Evolutionary conservation across 2,797 vertebrate species (phyloP), one percentile per base, ranked within the genome.

Genomic region (Oreortyx pictus): DNA sequence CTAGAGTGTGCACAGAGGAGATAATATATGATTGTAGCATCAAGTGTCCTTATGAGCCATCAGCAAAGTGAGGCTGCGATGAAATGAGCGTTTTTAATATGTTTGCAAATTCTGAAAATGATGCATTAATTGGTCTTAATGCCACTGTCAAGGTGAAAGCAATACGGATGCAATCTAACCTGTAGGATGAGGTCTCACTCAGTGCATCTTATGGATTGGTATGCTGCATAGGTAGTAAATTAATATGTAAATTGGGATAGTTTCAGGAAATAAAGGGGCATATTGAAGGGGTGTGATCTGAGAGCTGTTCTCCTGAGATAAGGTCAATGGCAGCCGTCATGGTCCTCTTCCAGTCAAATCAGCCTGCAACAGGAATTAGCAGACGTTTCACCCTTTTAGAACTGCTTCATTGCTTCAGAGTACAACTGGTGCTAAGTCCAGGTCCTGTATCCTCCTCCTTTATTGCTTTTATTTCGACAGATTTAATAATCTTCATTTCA

Each of bases 241-340:
- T 83, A 86, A 57, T 65, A 86, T 94, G 91, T 29, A 94, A 91
- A 91, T 73, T 41, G 78, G 56, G 27, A 50, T 10, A 79, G 22
- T 46, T 89, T 68, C 43, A 46, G 70, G 68, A 83, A 56, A 83
- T 65, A 60, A 88, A 89, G 80, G 74, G 78, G 24, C 73, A 60
- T 20, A 79, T 68, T 72, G 2, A 5, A 74, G 54, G 68, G 68
- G 29, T 50, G 82, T 73, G 6, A 50, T 68, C 37, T 3, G 2
- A 39, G 64, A 82, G 49, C 91, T 93, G 85, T 44, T 86, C 77
- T 80, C 44, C 70, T 8, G 54, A 56, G 91, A 83, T 86, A 91
- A 93, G 78, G 91, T 86, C 91, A 76, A 29, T 0, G 7, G 33
- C 73, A 68, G 5, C 60, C 0, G 1, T 41, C 54, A 9, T 9